A percentile compares a stretch with the other conserved stretches of the same genome.
Conservation (phyloP, 30 jellyfish, hydroid and myxozoan genomes). For the Aurelia sp. region DNA sequence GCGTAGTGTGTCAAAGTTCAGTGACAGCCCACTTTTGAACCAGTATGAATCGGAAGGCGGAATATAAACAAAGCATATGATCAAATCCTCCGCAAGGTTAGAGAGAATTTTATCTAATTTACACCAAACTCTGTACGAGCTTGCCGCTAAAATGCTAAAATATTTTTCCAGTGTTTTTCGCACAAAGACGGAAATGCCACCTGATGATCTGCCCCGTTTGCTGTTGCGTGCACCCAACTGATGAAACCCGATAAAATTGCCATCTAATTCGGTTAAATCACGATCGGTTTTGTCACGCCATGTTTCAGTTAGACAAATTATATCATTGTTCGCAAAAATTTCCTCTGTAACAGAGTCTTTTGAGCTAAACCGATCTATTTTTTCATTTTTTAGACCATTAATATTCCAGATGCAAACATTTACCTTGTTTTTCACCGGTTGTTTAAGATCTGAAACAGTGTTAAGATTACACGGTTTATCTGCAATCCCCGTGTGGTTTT, state of each 20-base stretch:
- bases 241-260: slow-evolving; percentile 18
- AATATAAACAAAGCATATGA: slow-evolving; percentile 30
- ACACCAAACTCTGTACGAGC: slow-evolving; percentile 39
- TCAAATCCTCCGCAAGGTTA: slow-evolving; percentile 22
- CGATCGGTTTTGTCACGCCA: slow-evolving; percentile 37
- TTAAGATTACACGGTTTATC: too few relatives aligned
- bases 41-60: slow-evolving; percentile 28
- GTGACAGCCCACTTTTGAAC: slow-evolving; percentile 38
- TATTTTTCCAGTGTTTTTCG: slow-evolving; percentile 16
- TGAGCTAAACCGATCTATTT: neutral
- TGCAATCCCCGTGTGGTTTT: too few relatives aligned
- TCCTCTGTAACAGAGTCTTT: slow-evolving; percentile 15
- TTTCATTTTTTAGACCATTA: slow-evolving; percentile 17
- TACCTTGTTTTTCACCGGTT: neutral
- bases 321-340: slow-evolving; percentile 7
- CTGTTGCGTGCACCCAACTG: slow-evolving; percentile 14
- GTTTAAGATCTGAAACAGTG: neutral
- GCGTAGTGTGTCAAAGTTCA: slow-evolving; percentile 1
- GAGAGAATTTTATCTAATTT: slow-evolving; percentile 1
- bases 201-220: slow-evolving; percentile 42
- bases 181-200: slow-evolving; percentile 39
- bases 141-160: slow-evolving; percentile 6
- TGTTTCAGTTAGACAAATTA: slow-evolving; percentile 51
- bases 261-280: neutral
- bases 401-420: neutral